phyloP scores from a whole-genome alignment of 2,888 invertebrate species.

The Agonopterix alstromeriana region DNA sequence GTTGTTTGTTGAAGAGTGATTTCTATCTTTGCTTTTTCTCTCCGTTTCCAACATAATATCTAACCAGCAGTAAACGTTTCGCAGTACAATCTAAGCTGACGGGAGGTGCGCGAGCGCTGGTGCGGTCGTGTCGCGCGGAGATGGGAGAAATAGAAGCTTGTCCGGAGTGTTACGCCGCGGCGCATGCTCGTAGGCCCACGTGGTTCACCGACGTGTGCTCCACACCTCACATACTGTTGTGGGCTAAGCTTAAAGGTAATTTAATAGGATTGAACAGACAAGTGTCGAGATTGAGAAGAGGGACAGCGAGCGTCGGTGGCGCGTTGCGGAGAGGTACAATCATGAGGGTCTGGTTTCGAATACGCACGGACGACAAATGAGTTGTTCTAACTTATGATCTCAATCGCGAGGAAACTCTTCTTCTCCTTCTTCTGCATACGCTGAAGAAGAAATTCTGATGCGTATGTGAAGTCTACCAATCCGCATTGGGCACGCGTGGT shows the following conservation, averaged over 20 bases:
- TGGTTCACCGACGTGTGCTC: slow-evolving; percentile 97
- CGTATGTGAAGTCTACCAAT: too few species aligned
- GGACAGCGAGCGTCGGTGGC: too few species aligned
- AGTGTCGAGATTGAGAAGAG: too few species aligned
- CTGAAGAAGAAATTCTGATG: too few species aligned
- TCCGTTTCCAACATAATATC: neutral
- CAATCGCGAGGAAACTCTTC: too few species aligned
- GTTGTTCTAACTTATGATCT: too few species aligned
- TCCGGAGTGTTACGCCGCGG: slow-evolving; percentile 92
- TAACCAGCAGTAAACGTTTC: slow-evolving; percentile 9
- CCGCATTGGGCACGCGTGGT: too few species aligned
- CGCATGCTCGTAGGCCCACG: slow-evolving; percentile 85
- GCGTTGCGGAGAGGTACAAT: too few species aligned
- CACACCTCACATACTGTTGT: slow-evolving; percentile 92
- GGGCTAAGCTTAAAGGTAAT: slow-evolving; percentile 94
- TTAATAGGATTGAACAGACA: neutral
- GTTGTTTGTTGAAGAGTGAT: neutral
- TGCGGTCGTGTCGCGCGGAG: slow-evolving; percentile 92
- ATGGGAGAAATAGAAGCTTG: slow-evolving; percentile 95
- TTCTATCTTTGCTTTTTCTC: neutral
- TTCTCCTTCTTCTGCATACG: too few species aligned
- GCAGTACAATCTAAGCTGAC: slow-evolving; percentile 88
- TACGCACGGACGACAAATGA: too few species aligned
- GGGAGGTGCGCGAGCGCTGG: slow-evolving; percentile 83
- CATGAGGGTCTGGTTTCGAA: too few species aligned